Percentiles rank a stretch among this genome's conserved stretches.
These are phyloP conservation scores for Micrastur ruficollis DNA, from an alignment of 2,797 vertebrate species.

Conservation along the genomic window DNA sequence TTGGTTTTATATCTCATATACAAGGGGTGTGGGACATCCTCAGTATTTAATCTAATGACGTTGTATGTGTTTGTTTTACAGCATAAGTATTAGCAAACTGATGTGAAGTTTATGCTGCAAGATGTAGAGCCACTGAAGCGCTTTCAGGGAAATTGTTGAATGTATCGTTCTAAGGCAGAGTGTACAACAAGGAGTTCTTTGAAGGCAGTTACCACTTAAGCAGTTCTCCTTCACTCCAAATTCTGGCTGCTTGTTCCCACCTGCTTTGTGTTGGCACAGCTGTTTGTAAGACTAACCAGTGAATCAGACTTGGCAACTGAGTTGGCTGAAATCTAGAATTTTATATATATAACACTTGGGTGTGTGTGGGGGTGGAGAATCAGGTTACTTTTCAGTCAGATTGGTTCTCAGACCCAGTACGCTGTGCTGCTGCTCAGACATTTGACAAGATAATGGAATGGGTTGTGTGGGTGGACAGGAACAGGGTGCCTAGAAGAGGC, in stretches of 20 bases:
- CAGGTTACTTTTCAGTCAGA: slow-evolving; percentile 17
- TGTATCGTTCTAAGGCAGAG: background rate
- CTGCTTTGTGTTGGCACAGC: slow-evolving; percentile 41
- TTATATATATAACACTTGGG: background rate
- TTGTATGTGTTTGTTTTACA: background rate
- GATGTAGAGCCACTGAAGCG: background rate
- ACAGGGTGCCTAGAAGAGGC: background rate
- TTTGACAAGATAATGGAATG: background rate
- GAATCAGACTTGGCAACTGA: background rate
- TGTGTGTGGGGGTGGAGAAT: slow-evolving; percentile 1
- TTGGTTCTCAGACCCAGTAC: background rate
- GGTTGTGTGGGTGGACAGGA: slow-evolving; percentile 21
- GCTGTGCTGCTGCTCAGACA: background rate
- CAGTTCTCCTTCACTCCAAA: background rate
- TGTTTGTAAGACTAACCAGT: slow-evolving; percentile 2
- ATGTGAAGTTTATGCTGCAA: background rate
- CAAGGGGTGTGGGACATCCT: accelerated
- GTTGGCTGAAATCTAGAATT: slow-evolving; percentile 20
- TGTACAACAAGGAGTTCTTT: background rate
- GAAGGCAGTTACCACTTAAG: background rate
- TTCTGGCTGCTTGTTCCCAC: slow-evolving; percentile 16
- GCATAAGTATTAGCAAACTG: background rate
- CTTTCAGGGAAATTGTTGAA: background rate
- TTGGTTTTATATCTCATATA: background rate
- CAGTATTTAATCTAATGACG: background rate